These are phyloP conservation scores for Calameuta pallipes DNA, from an alignment of 2,888 invertebrate genomes.

Conservation along the genomic window DNA sequence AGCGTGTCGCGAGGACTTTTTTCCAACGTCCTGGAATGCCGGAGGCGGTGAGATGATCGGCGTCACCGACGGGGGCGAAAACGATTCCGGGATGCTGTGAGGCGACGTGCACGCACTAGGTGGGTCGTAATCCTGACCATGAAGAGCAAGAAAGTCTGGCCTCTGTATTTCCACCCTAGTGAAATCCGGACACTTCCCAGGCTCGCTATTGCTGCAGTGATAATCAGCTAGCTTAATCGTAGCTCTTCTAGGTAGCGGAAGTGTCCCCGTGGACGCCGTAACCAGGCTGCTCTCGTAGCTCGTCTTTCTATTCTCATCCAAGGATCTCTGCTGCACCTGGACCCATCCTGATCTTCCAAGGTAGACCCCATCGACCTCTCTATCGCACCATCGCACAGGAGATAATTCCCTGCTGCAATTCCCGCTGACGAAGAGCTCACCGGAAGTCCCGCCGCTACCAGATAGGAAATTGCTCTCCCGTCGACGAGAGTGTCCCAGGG, in stretches of 20 bases:
- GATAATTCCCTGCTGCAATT: slow-evolving; percentile 69
- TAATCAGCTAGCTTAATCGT: slow-evolving; percentile 69
- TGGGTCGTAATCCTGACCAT: slow-evolving; percentile 60
- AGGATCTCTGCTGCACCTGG: slow-evolving; percentile 70
- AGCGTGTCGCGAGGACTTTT: slow-evolving; percentile 41
- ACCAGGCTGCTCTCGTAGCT: slow-evolving; percentile 53
- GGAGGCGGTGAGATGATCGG: slow-evolving; percentile 79
- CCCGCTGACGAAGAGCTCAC: slow-evolving; percentile 66
- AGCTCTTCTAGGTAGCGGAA: slow-evolving; percentile 64
- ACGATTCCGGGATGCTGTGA: slow-evolving; percentile 63
- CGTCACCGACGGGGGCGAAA: slow-evolving; percentile 75
- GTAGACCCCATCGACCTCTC: slow-evolving; percentile 72
- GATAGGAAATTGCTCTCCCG: slow-evolving; percentile 58
- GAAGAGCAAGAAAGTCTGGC: slow-evolving; percentile 58
- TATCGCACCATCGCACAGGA: slow-evolving; percentile 72
- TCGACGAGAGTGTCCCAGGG: slow-evolving; percentile 47
- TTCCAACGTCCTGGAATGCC: slow-evolving; percentile 73
- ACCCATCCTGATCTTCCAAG: slow-evolving; percentile 71
- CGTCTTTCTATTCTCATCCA: slow-evolving; percentile 68
- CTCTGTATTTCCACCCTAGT: slow-evolving; percentile 44
- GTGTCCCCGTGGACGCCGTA: slow-evolving; percentile 52
- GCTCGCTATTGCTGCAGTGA: slow-evolving; percentile 65
- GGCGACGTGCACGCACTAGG: slow-evolving; percentile 62
- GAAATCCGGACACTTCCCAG: slow-evolving; percentile 55
- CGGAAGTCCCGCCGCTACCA: slow-evolving; percentile 64